These are phyloP conservation scores for Butorides virescens DNA, from an alignment of 2,113 vertebrate genomes.

Conservation along the genomic window DNA sequence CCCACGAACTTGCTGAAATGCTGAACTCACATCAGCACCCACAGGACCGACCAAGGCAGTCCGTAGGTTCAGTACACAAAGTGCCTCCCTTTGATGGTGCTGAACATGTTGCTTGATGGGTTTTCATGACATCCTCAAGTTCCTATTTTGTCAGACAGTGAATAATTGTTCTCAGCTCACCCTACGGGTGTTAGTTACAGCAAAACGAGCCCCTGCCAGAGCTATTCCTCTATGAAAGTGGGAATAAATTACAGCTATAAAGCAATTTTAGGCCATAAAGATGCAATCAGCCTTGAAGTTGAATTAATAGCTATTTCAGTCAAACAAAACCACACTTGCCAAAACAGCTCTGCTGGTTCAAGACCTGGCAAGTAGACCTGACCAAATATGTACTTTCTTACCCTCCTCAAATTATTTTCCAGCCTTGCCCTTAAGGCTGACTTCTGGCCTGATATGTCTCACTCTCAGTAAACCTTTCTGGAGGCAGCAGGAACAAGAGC, in stretches of 20 bases:
- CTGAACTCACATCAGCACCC: neutral
- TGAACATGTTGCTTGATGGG: neutral
- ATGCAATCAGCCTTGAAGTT: conserved; percentile 13
- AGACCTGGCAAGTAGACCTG: neutral
- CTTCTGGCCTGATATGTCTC: neutral
- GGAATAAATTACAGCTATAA: conserved; percentile 11
- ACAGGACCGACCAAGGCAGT: neutral
- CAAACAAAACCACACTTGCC: neutral
- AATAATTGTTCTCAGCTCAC: neutral
- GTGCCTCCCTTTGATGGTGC: neutral
- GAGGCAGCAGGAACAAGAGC: neutral
- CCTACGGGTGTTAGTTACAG: neutral
- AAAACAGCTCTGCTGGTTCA: conserved; percentile 18
- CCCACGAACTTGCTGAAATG: neutral
- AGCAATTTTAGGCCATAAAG: conserved; percentile 26
- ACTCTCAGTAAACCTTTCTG: neutral
- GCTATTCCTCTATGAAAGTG: conserved; percentile 5
- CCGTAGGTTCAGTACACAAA: neutral
- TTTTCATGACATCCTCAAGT: neutral
- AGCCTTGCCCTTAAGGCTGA: neutral
- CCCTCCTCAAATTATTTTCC: neutral
- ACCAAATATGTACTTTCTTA: neutral
- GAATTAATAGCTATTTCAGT: neutral
- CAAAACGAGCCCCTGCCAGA: neutral
- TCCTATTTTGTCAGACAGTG: neutral